Evolutionary conservation across 2,888 invertebrate genomes (phyloP).

Genomic region (Machimus rusticus): DNA sequence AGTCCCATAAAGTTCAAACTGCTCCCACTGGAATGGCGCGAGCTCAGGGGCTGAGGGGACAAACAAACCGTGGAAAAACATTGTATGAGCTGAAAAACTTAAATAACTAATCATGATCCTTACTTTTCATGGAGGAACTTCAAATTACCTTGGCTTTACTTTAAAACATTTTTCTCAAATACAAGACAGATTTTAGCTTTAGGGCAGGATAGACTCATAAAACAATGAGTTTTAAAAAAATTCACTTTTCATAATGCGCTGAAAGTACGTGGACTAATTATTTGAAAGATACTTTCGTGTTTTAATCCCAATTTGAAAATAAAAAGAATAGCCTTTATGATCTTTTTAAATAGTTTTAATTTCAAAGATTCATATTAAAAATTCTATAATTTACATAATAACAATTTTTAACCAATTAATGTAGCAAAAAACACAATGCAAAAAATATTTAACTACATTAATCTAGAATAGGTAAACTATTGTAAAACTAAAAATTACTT

Average conservation of each 20-base stretch:
- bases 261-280: not conserved
- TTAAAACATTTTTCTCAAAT: not conserved
- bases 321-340: too few species aligned
- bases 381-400: too few species aligned
- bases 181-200: not conserved
- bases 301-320: too few species aligned
- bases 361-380: too few species aligned
- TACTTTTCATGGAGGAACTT: not conserved
- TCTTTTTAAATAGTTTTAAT: too few species aligned
- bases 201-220: not conserved
- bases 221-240: not conserved
- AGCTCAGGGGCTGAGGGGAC: not conserved
- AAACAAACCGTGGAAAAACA: not conserved
- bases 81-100: not conserved
- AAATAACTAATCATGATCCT: not conserved
- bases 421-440: too few species aligned
- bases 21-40: not conserved
- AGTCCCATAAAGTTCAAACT: conserved; percentile 45
- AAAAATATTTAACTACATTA: too few species aligned
- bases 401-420: too few species aligned
- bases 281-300: not conserved
- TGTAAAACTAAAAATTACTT: too few species aligned
- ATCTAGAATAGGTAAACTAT: too few species aligned
- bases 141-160: not conserved
- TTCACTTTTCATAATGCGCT: not conserved